phyloP scores from a whole-genome alignment of 2,888 invertebrate genomes.

The Athalia cordata region DNA sequence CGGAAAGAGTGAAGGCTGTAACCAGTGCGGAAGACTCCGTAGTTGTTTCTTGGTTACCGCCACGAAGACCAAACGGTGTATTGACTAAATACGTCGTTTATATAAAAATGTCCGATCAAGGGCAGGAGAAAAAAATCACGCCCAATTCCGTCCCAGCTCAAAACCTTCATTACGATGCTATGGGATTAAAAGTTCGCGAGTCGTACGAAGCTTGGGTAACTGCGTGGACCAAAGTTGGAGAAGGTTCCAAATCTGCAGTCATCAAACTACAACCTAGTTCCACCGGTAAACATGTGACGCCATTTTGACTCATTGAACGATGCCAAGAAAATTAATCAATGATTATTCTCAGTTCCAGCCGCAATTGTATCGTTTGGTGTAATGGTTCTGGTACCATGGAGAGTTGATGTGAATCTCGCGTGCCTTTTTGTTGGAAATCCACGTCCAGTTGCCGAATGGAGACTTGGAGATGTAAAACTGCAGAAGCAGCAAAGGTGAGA shows the following conservation, averaged over 20 bases:
- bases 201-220: conserved; percentile 80
- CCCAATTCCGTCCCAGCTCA: conserved; percentile 73
- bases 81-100: conserved; percentile 80
- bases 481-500: conserved; percentile 67
- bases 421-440: conserved; percentile 77
- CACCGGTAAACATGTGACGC: conserved; percentile 64
- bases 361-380: conserved; percentile 78
- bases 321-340: not conserved
- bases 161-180: conserved; percentile 75
- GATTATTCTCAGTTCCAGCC: conserved; percentile 72
- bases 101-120: conserved; percentile 75
- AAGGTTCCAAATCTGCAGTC: conserved; percentile 77
- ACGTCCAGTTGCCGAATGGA: conserved; percentile 75
- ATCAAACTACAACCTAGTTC: conserved; percentile 75
- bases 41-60: conserved; percentile 81
- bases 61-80: conserved; percentile 78
- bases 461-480: conserved; percentile 72
- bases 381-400: conserved; percentile 75
- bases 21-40: conserved; percentile 77
- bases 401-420: conserved; percentile 75
- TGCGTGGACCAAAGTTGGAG: conserved; percentile 79
- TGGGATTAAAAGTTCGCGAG: conserved; percentile 75
- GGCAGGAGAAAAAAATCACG: conserved; percentile 75
- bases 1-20: conserved; percentile 79
- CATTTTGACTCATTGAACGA: not conserved